A percentile compares a stretch with the other conserved stretches of the same genome.
phyloP scores from a whole-genome alignment of 1,140 invertebrate species.

The Aphis craccivora region DNA sequence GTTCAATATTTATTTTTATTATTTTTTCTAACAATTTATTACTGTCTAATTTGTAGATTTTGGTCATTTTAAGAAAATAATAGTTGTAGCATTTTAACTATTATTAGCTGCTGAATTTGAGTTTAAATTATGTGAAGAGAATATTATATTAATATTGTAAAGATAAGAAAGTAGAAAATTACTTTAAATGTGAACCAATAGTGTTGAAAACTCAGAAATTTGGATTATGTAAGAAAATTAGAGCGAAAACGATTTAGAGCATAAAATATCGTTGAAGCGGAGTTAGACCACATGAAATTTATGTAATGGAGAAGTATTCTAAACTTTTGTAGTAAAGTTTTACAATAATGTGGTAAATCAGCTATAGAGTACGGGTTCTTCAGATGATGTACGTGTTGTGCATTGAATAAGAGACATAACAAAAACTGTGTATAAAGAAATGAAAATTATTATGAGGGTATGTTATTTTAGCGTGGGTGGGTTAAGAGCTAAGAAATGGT shows the following conservation, averaged over 20 bases:
- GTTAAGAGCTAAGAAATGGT: neutral
- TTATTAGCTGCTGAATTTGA: neutral
- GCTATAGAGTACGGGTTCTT: neutral
- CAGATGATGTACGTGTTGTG: constrained; percentile 41
- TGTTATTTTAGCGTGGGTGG: neutral
- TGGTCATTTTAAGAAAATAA: neutral
- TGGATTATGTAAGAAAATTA: constrained; percentile 36
- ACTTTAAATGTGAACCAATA: neutral
- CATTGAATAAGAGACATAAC: constrained; percentile 24
- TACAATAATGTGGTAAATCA: constrained; percentile 49
- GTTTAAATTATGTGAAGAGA: neutral
- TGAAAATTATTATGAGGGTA: neutral
- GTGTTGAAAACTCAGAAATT: neutral
- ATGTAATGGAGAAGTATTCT: constrained; percentile 41
- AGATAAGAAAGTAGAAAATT: neutral
- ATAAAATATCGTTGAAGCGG: constrained; percentile 27
- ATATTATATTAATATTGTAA: neutral
- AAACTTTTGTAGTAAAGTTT: constrained; percentile 42
- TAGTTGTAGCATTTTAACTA: neutral
- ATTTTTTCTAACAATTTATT: neutral
- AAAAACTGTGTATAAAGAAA: neutral
- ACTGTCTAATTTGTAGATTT: neutral
- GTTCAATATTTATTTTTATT: neutral
- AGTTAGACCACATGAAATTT: constrained; percentile 31
- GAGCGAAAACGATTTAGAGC: constrained; percentile 28